phyloP scores from a whole-genome alignment of 1,140 invertebrate species.

The Penaeus japonicus region DNA sequence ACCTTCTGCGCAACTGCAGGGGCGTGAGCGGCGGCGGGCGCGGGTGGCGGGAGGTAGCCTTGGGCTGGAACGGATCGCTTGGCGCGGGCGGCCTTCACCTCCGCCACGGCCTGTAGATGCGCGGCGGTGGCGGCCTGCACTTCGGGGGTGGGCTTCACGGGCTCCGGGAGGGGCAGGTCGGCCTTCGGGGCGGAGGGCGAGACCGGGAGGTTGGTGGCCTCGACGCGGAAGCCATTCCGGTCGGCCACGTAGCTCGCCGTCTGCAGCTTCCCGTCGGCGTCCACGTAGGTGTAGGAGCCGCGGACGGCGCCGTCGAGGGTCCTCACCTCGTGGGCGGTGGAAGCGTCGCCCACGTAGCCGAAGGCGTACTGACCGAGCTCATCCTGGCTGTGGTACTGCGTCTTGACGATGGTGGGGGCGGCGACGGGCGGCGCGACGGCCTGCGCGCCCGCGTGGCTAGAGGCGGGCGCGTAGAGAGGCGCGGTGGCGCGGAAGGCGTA shows the following conservation, averaged over 20 bases:
- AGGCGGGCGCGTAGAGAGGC: neutral
- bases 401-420: slow-evolving; percentile 31
- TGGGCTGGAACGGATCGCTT: neutral
- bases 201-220: slow-evolving; percentile 52
- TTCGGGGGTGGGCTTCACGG: slow-evolving; percentile 60
- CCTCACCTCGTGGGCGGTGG: slow-evolving; percentile 56
- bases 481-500: slow-evolving; percentile 55
- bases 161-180: slow-evolving; percentile 8
- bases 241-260: slow-evolving; percentile 59
- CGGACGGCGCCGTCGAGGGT: slow-evolving; percentile 55
- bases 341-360: slow-evolving; percentile 67
- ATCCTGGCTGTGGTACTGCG: slow-evolving; percentile 59
- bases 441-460: neutral
- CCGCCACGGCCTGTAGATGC: slow-evolving; percentile 60
- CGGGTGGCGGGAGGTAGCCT: neutral
- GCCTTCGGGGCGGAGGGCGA: neutral
- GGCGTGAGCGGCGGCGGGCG: neutral
- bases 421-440: neutral
- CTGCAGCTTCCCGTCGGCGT: slow-evolving; percentile 59
- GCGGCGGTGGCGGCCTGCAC: slow-evolving; percentile 61
- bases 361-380: slow-evolving; percentile 68
- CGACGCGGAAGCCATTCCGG: slow-evolving; percentile 51
- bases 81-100: slow-evolving; percentile 49
- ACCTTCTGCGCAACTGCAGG: too few species aligned
- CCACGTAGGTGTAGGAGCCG: slow-evolving; percentile 59